These are phyloP conservation scores for Thaleichthys pacificus DNA, from an alignment of 2,797 vertebrate species.

Conservation along the genomic window DNA sequence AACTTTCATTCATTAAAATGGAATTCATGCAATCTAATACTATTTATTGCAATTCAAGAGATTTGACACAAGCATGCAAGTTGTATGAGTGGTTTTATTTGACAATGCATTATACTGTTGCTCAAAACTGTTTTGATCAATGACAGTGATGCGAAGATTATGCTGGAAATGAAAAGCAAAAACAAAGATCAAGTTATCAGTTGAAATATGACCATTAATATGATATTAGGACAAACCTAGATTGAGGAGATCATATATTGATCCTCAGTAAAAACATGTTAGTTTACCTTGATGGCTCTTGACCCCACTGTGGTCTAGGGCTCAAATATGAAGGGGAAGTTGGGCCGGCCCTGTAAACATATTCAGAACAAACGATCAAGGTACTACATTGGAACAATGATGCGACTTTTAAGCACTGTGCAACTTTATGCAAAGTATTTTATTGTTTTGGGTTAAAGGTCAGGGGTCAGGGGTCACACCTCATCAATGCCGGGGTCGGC, in stretches of 20 bases:
- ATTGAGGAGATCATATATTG: not conserved
- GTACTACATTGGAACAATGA: not conserved
- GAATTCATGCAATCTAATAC: constrained; percentile 1
- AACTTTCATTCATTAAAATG: constrained; percentile 14
- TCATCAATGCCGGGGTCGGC: constrained; percentile 68
- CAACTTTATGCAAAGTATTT: not conserved
- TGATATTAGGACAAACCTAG: not conserved
- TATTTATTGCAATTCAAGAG: not conserved
- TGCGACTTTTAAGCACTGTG: not conserved
- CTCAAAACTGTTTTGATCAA: not conserved
- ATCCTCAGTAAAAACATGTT: constrained; percentile 14
- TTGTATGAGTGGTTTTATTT: not conserved
- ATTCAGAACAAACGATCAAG: not conserved
- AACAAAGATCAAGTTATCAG: not conserved
- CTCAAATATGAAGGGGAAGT: constrained; percentile 74
- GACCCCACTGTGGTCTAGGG: constrained; percentile 53
- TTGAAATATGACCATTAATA: not conserved
- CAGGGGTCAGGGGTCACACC: constrained; percentile 44
- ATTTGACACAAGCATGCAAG: not conserved
- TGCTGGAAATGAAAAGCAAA: not conserved
- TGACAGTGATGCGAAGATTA: not conserved
- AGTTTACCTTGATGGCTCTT: constrained; percentile 15
- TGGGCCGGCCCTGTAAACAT: constrained; percentile 62
- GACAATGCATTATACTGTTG: not conserved
- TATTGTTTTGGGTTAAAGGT: not conserved